Evolutionary conservation across 2,113 vertebrate species (phyloP).

Genomic region (Thryonomys swinderianus): DNA sequence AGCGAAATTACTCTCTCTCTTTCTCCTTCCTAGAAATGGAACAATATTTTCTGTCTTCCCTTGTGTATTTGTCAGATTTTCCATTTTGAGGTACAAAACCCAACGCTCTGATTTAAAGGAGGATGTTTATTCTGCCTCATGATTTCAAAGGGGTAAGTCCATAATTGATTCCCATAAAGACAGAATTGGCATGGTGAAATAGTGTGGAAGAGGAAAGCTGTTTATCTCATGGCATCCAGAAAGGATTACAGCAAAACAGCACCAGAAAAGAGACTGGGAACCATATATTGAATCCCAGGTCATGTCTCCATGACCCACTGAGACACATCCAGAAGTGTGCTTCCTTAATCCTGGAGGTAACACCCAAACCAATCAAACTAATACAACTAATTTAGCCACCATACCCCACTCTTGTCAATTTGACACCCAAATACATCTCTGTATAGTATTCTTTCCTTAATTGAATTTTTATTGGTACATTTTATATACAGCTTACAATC

Average conservation of each 20-base stretch:
- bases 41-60: background rate
- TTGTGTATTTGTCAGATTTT: background rate
- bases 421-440: background rate
- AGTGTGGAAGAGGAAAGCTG: background rate
- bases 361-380: background rate
- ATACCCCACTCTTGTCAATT: background rate
- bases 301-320: too few relatives aligned
- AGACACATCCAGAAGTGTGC: background rate
- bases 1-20: background rate
- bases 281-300: background rate
- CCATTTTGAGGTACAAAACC: background rate
- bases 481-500: too few relatives aligned
- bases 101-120: background rate
- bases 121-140: background rate
- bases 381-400: background rate
- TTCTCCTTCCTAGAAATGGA: background rate
- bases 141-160: background rate
- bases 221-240: background rate
- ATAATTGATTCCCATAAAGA: background rate
- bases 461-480: too few relatives aligned
- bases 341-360: background rate
- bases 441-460: too few relatives aligned
- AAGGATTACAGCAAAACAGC: background rate
- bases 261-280: background rate
- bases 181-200: background rate